Conservation (phyloP, 2,888 invertebrate species). For the Tipula lateralis region DNA sequence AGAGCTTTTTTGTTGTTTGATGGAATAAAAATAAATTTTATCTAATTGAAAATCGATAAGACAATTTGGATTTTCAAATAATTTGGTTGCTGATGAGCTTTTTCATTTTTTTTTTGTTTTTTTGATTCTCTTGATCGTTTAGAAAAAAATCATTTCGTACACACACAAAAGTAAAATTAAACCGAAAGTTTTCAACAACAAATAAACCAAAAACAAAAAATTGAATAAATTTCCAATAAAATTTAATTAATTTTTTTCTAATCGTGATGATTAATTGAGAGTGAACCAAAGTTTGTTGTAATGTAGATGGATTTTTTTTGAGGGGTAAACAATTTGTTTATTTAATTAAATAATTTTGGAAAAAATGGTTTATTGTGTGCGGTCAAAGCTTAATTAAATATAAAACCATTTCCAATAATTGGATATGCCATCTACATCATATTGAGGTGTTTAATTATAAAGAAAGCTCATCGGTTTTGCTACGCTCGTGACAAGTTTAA, state of each 20-base stretch:
- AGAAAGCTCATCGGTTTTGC: background rate
- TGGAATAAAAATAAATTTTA: background rate
- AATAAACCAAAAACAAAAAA: background rate
- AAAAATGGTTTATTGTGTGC: background rate
- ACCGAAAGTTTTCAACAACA: background rate
- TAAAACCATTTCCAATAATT: background rate
- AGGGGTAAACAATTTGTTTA: background rate
- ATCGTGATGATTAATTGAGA: slow-evolving; percentile 14
- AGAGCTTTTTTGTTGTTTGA: background rate
- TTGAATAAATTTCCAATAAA: slow-evolving; percentile 11
- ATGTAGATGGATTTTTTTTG: background rate
- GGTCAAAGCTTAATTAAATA: background rate
- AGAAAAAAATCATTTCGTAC: background rate
- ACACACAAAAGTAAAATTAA: background rate
- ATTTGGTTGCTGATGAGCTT: background rate
- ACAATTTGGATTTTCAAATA: background rate
- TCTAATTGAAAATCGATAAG: background rate
- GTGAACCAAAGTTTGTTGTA: background rate
- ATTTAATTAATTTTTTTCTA: slow-evolving; percentile 12
- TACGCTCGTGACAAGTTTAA: no score
- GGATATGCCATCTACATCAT: background rate
- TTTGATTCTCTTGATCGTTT: no score
- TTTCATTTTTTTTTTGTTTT: no score
- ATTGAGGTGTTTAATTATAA: background rate
- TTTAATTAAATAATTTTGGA: background rate